Conservation (phyloP, 1,140 invertebrate species). For the Caenorhabditis latens region DNA sequence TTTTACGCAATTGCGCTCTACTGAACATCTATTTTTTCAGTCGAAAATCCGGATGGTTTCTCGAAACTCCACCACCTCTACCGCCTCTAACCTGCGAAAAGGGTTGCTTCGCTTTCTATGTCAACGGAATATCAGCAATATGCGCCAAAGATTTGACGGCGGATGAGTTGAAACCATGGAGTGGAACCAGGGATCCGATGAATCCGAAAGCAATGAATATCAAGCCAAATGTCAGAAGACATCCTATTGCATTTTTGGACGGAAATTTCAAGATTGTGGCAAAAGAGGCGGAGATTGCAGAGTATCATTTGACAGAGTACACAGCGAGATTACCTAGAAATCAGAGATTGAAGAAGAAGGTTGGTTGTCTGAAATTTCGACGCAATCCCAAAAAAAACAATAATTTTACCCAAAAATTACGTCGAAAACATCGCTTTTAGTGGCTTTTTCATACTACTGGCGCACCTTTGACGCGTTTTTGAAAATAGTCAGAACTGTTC, state of each 20-base stretch:
- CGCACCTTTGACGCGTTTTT: too few species aligned
- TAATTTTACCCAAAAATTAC: too few species aligned
- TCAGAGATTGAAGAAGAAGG: conserved; percentile 50
- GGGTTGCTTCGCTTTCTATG: conserved; percentile 38
- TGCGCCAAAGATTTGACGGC: background rate
- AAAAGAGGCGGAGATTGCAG: background rate
- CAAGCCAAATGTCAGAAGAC: conserved; percentile 51
- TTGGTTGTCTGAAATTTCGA: too few species aligned
- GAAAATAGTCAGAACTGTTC: too few species aligned
- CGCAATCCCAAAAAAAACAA: too few species aligned
- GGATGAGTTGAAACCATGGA: conserved; percentile 48
- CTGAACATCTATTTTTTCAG: conserved; percentile 2
- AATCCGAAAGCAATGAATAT: background rate
- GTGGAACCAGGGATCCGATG: background rate
- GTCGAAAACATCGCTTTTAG: too few species aligned
- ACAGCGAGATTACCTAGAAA: conserved; percentile 23
- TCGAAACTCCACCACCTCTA: conserved; percentile 19
- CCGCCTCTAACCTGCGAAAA: conserved; percentile 20
- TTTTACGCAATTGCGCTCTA: too few species aligned
- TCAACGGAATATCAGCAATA: background rate
- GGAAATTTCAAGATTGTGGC: background rate
- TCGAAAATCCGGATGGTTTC: conserved; percentile 8
- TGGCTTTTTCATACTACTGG: too few species aligned
- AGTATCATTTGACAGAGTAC: conserved; percentile 58
- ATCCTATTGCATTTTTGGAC: background rate